These are phyloP conservation scores for human DNA, from an alignment of 2,113 vertebrate species.

Conservation along the genomic window GRCh38 chr1:59603001-59603500, in stretches of 20 bases:
- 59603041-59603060: not conserved
- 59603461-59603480: not conserved
- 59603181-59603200: not conserved
- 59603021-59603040: not conserved
- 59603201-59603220: not conserved
- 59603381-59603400: not conserved
- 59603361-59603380: not conserved
- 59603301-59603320: not conserved
- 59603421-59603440: not conserved
- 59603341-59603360: slow-evolving; percentile 16
- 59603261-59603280: not conserved
- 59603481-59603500: not conserved
- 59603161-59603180: not conserved
- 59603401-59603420: not conserved
- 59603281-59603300: not conserved
- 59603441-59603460: not conserved
- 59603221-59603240: not conserved
- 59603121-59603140: not conserved
- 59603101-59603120: not conserved
- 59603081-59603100: not conserved
- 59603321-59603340: not conserved
- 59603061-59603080: not conserved
- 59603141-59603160: not conserved
- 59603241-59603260: slow-evolving; percentile 12
- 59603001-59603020: not conserved